Evolutionary conservation across 1,140 invertebrate genomes (phyloP).

Genomic region (Platyscapa corneri): DNA sequence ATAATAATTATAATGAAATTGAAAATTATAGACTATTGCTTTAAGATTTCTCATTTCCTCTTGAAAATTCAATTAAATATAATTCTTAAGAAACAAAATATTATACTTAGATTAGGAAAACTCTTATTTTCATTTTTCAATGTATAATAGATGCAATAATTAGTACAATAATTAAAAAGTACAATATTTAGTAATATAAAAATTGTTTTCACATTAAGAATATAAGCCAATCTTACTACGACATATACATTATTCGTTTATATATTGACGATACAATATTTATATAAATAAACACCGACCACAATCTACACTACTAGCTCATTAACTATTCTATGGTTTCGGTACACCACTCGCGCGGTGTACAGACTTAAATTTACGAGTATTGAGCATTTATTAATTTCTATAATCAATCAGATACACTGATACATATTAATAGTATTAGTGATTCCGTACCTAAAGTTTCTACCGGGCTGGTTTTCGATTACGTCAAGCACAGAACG

Average conservation of each 20-base stretch:
- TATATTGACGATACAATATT: slow-evolving; percentile 72
- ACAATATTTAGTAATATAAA: not conserved
- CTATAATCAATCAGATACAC: slow-evolving; percentile 71
- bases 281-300: slow-evolving; percentile 71
- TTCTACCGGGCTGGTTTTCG: slow-evolving; percentile 74
- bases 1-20: too few species aligned
- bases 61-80: too few species aligned
- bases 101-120: too few species aligned
- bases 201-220: slow-evolving; percentile 4
- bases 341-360: slow-evolving; percentile 51
- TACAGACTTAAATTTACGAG: slow-evolving; percentile 69
- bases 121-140: too few species aligned
- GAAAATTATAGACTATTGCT: too few species aligned
- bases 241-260: slow-evolving; percentile 67
- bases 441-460: slow-evolving; percentile 73
- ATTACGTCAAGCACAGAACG: slow-evolving; percentile 71
- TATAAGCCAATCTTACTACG: slow-evolving; percentile 63
- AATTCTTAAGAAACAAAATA: too few species aligned
- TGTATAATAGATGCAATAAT: too few species aligned
- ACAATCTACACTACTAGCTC: slow-evolving; percentile 74
- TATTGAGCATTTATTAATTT: slow-evolving; percentile 69
- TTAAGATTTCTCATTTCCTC: too few species aligned
- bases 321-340: slow-evolving; percentile 69
- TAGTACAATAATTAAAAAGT: too few species aligned
- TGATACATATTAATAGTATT: slow-evolving; percentile 74